Percentiles rank a stretch among this genome's conserved stretches.
Conservation (phyloP, 2,888 invertebrate genomes). For the Tolmerus cingulatus region DNA sequence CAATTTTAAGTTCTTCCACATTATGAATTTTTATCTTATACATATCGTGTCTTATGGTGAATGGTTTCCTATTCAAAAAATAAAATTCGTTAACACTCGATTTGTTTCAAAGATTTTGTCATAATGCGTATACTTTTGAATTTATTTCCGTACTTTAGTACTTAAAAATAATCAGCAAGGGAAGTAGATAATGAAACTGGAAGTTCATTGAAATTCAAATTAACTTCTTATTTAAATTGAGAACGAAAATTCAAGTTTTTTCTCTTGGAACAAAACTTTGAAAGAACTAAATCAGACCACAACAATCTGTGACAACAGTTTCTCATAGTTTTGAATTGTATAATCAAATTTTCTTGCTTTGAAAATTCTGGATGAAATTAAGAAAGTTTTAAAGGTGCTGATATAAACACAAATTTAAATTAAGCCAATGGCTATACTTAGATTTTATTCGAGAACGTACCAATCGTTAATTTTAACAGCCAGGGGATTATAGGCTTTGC, state of each 20-base stretch:
- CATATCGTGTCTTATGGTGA: no score
- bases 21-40: no score
- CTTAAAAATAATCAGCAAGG: background rate
- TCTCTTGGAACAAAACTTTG: background rate
- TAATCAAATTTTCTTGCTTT: background rate
- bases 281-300: background rate
- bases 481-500: background rate
- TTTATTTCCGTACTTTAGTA: background rate
- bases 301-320: background rate
- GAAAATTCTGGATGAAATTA: background rate
- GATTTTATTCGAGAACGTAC: background rate
- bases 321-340: background rate
- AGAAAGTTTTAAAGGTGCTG: background rate
- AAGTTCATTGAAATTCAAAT: background rate
- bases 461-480: background rate
- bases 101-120: background rate
- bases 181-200: background rate
- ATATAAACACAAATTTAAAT: background rate
- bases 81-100: background rate
- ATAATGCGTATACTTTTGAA: background rate
- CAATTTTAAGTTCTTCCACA: no score
- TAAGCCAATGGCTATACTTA: background rate
- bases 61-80: background rate
- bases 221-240: background rate
- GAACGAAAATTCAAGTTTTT: background rate